phyloP scores from a whole-genome alignment of 2,113 vertebrate species.

The Panthera tigris region DNA sequence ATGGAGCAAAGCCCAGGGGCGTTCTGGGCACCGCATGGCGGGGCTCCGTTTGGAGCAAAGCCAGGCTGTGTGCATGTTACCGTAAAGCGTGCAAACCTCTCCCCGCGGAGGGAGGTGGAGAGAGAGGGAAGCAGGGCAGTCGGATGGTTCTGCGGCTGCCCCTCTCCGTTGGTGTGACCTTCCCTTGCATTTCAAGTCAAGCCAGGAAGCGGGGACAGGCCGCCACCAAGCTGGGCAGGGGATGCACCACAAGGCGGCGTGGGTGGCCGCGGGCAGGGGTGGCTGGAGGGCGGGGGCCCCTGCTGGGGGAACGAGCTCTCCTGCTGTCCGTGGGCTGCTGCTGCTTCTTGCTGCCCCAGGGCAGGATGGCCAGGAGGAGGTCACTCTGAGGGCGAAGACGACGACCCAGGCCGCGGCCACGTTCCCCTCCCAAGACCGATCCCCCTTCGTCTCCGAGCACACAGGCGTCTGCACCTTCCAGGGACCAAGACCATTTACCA shows the following conservation, averaged over 20 bases:
- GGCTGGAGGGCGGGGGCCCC: too few species aligned
- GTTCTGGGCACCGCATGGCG: accelerated
- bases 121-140: too few species aligned
- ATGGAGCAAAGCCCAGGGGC: neutral
- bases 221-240: too few species aligned
- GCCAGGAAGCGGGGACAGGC: neutral
- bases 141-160: accelerated
- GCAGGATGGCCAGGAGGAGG: neutral
- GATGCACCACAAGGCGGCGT: neutral
- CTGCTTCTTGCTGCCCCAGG: neutral
- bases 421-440: neutral
- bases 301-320: too few species aligned
- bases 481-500: neutral
- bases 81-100: neutral
- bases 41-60: neutral
- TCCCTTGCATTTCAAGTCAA: neutral
- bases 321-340: accelerated
- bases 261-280: too few species aligned
- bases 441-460: neutral
- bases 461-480: too few species aligned
- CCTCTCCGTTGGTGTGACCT: neutral
- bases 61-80: accelerated
- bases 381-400: neutral
- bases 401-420: neutral
- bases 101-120: neutral